These are phyloP conservation scores for Pangasius krempfi DNA, from an alignment of 2,797 vertebrate species.

Conservation along the genomic window DNA sequence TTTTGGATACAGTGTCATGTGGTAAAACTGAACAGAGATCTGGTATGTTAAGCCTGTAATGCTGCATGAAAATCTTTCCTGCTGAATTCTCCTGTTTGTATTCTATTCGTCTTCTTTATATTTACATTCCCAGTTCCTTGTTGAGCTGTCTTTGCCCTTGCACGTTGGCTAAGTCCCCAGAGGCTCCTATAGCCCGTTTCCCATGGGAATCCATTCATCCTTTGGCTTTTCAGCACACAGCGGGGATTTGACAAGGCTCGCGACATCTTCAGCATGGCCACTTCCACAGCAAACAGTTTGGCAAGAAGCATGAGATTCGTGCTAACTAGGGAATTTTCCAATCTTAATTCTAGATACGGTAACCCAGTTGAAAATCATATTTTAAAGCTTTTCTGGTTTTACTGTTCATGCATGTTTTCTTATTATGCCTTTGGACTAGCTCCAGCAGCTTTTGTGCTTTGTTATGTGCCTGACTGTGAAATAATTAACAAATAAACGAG, in stretches of 20 bases:
- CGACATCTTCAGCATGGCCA: conserved; percentile 51
- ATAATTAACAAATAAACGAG: conserved; percentile 39
- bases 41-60: background rate
- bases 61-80: background rate
- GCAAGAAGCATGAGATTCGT: conserved; percentile 46
- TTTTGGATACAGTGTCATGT: background rate
- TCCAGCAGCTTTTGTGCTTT: conserved; percentile 12
- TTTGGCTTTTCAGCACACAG: conserved; percentile 61
- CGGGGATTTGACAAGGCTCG: conserved; percentile 66
- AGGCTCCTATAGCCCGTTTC: conserved; percentile 57
- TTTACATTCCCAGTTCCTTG: conserved; percentile 49
- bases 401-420: background rate
- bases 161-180: conserved; percentile 51
- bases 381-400: background rate
- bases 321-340: background rate
- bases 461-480: conserved; percentile 17
- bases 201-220: conserved; percentile 65
- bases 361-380: background rate
- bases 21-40: background rate
- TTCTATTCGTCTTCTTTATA: conserved; percentile 27
- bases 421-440: background rate
- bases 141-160: conserved; percentile 58
- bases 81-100: conserved; percentile 37
- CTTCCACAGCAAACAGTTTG: conserved; percentile 58
- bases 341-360: background rate